A percentile compares a stretch with the other conserved stretches of the same genome.
These are phyloP conservation scores for Melospiza melodia DNA, from an alignment of 2,113 vertebrate genomes.

Conservation along the genomic window DNA sequence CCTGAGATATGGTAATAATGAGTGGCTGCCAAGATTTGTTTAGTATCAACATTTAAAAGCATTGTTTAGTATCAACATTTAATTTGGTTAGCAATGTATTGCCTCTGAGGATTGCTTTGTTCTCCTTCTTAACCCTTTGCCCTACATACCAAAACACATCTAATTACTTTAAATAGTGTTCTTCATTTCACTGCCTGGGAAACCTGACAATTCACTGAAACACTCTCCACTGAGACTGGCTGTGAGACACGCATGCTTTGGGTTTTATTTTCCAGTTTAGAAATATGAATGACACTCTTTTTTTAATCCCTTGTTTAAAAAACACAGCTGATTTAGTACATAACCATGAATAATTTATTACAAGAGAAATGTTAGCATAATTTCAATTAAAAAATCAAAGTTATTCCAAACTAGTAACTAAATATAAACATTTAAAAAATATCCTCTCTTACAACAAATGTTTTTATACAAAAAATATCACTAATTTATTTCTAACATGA, in stretches of 20 bases:
- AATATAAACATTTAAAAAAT: neutral
- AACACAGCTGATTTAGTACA: neutral
- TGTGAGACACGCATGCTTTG: neutral
- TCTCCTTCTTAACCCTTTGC: neutral
- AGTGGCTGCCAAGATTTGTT: neutral
- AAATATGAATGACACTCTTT: neutral
- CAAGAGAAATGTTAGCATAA: neutral
- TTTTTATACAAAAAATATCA: neutral
- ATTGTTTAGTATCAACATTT: no score
- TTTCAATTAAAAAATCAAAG: neutral
- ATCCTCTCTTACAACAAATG: neutral
- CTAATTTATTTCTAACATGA: neutral
- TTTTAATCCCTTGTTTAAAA: neutral
- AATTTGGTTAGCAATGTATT: neutral
- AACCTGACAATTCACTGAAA: neutral
- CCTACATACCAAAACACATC: neutral
- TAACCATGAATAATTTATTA: constrained; percentile 14
- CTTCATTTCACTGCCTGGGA: neutral
- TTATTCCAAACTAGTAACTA: neutral
- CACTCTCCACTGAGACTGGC: neutral
- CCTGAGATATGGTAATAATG: neutral
- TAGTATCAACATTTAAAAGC: neutral
- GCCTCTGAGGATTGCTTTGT: neutral
- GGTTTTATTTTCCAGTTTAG: neutral
- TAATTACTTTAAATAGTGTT: neutral